These are phyloP conservation scores for Muraenolepis orangiensis DNA, from an alignment of 2,797 vertebrate species.

Conservation along the genomic window DNA sequence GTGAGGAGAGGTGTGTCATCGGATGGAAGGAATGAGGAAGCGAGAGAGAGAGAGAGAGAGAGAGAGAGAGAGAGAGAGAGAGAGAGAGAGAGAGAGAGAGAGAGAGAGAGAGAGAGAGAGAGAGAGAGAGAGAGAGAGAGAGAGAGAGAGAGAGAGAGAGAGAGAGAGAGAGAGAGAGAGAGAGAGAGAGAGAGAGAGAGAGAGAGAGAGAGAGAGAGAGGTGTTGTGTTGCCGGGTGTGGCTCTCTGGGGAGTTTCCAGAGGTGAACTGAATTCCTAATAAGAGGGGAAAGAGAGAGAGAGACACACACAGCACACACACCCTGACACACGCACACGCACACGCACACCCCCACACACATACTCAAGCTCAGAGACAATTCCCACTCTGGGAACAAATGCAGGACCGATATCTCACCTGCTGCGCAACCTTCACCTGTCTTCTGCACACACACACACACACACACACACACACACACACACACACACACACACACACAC, in stretches of 20 bases:
- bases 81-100: neutral
- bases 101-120: neutral
- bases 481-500: too few species aligned
- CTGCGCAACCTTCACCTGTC: neutral
- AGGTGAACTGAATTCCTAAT: constrained; percentile 56
- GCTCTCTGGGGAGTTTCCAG: constrained; percentile 21
- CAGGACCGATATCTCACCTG: neutral
- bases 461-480: too few species aligned
- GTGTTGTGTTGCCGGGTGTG: constrained; percentile 44
- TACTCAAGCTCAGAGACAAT: neutral
- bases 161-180: neutral
- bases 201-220: neutral
- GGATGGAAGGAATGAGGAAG: too few species aligned
- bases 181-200: neutral
- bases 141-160: neutral
- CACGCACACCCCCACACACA: neutral
- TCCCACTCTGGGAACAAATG: neutral
- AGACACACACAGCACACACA: constrained; percentile 10
- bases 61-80: neutral
- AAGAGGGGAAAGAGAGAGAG: constrained; percentile 44
- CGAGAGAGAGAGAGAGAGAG: too few species aligned
- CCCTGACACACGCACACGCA: neutral
- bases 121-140: neutral
- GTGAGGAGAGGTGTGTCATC: constrained; percentile 17
- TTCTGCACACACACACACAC: neutral